Conservation (phyloP, 2,888 invertebrate genomes). For the Ophonus ardosiacus region DNA sequence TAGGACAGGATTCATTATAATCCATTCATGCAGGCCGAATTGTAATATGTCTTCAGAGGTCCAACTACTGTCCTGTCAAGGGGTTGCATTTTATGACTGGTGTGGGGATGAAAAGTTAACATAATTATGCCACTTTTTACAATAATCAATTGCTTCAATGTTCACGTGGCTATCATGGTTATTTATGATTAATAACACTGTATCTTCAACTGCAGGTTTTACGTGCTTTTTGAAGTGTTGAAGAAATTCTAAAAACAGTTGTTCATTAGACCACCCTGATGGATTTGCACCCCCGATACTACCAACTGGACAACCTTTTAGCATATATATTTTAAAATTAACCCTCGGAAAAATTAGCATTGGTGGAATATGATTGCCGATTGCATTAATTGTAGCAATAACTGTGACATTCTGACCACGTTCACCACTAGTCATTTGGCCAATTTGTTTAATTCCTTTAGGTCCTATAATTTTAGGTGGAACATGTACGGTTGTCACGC, state of each 20-base stretch:
- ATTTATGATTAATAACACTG: slow-evolving; percentile 69
- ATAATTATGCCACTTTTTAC: slow-evolving; percentile 68
- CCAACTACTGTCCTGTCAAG: slow-evolving; percentile 67
- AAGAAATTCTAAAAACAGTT: slow-evolving; percentile 66
- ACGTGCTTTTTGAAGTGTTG: slow-evolving; percentile 62
- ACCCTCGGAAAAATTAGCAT: no score
- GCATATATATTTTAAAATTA: no score
- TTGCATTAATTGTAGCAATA: no score
- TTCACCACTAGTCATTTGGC: no score
- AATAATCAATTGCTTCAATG: slow-evolving; percentile 68
- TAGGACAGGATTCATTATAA: no score
- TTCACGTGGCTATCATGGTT: slow-evolving; percentile 71
- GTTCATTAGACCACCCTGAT: slow-evolving; percentile 70
- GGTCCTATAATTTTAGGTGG: no score
- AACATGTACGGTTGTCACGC: no score
- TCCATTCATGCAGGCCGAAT: slow-evolving; percentile 57
- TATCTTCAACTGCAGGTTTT: slow-evolving; percentile 60
- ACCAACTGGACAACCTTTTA: no score
- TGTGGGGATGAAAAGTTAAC: slow-evolving; percentile 54
- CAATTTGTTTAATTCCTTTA: no score
- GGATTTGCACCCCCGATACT: no score
- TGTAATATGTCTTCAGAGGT: slow-evolving; percentile 67
- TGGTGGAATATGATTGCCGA: no score
- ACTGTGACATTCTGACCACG: no score
- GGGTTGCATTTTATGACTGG: slow-evolving; percentile 67